Percentiles rank a stretch among this genome's conserved stretches.
Evolutionary conservation across 2,113 vertebrate genomes (phyloP).

Genomic region (Tupaia tana): DNA sequence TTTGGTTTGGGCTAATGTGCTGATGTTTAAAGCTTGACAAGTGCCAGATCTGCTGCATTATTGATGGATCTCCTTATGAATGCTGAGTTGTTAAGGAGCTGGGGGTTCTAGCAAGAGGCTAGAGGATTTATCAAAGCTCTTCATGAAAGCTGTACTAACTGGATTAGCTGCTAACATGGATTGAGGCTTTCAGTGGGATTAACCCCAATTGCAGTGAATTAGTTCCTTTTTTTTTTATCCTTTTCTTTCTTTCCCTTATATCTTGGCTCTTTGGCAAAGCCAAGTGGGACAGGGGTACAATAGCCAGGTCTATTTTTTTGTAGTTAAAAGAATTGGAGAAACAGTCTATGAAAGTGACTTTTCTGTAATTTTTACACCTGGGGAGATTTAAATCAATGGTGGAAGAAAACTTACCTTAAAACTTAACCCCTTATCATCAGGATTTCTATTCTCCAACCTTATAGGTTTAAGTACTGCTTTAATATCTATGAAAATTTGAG

Average conservation of each 20-base stretch:
- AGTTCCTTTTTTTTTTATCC: slow-evolving; percentile 72
- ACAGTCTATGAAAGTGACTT: background rate
- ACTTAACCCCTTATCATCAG: background rate
- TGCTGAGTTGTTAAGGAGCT: slow-evolving; percentile 79
- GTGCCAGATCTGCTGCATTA: slow-evolving; percentile 75
- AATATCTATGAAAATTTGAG: background rate
- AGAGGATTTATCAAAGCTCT: slow-evolving; percentile 86
- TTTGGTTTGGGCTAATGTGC: slow-evolving; percentile 38
- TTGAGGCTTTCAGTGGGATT: slow-evolving; percentile 85
- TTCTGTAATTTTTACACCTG: background rate
- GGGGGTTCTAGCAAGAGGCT: slow-evolving; percentile 82
- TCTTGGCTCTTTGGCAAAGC: slow-evolving; percentile 12
- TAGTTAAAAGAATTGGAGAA: slow-evolving; percentile 10
- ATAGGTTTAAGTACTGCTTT: background rate
- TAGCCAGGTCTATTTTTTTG: background rate
- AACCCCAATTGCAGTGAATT: slow-evolving; percentile 81
- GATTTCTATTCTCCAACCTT: background rate
- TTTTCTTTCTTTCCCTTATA: slow-evolving; percentile 59
- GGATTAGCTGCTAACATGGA: slow-evolving; percentile 87
- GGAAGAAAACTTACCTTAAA: background rate
- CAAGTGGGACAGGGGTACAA: background rate
- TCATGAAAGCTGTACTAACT: slow-evolving; percentile 86
- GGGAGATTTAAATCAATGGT: background rate
- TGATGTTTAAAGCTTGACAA: slow-evolving; percentile 79
- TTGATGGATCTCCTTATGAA: slow-evolving; percentile 80